Base-by-base conservation (phyloP, 2,797 vertebrate genomes). In the Sebastes taczanowskii region DNA sequence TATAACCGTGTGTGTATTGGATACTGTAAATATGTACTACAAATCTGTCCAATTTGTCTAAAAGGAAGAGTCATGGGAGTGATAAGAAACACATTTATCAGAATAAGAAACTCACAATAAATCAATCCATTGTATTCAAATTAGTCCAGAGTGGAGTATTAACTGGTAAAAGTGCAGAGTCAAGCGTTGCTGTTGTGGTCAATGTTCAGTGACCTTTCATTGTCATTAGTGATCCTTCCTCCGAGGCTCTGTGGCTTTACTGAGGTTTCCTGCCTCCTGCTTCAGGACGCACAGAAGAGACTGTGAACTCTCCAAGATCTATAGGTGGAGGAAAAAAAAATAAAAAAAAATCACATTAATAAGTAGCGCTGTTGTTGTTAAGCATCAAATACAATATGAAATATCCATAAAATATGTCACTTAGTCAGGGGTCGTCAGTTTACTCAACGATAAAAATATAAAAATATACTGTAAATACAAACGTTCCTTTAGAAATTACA, bases 221-320 rank as follows among this genome's bases (percentile, higher is more conserved):
- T 22, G 14, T 8, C 23, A 18, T 82, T 59, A 90, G n/a, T 81
- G 84, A 27, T 89, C 87, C 63, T 91, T 91, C 56, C 85, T 91
- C 55, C 93, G 87, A 2, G 92, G 89, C 58, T 95, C 94, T 0
- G 95, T 95, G 77, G 94, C 95, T 94, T 97, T 97, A 64, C 90
- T 95, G 61, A 97, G 94, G 89, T 96, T 97, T 73, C 96, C 96
- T 0, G 95, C 94, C 88, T 99, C 97, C 86, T 95, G 95, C 92
- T 98, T 98, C 86, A 99, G 90, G 52, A 97, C 96, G 9, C 92
- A 97, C 13, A 99, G 96, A 62, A 99, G 90, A 3, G 96, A 97
- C 95, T 99, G 97, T 3, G 97, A 99, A 86, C 97, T 98, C 92
- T 99, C 97, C 93, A 99, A 87, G 87, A 99, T 97, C 98, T 99